Conservation (phyloP, 2,888 invertebrate genomes). For the Melanargia galathea region DNA sequence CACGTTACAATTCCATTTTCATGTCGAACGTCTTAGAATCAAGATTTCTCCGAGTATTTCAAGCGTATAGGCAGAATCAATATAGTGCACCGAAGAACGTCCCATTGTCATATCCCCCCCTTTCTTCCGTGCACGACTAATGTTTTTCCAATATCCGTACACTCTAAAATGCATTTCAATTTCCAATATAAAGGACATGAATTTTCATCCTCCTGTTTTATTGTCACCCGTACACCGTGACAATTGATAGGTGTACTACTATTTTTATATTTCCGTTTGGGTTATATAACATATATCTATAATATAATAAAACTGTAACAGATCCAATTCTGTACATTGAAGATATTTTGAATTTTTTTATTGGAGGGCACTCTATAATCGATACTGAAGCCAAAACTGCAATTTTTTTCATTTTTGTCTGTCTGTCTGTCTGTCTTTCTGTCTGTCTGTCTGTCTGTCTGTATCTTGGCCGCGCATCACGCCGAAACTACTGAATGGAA, state of each 20-base stretch:
- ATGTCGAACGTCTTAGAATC: slow-evolving; percentile 12
- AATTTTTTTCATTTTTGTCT: too few relatives aligned
- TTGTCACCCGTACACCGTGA: slow-evolving; percentile 34
- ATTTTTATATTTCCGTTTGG: slow-evolving; percentile 16
- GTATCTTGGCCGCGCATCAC: too few relatives aligned
- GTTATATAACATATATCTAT: too few relatives aligned
- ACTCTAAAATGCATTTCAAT: slow-evolving; percentile 65
- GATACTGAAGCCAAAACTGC: too few relatives aligned
- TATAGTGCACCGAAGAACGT: slow-evolving; percentile 30
- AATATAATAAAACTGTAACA: too few relatives aligned
- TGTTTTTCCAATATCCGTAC: slow-evolving; percentile 71
- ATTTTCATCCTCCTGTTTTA: slow-evolving; percentile 48
- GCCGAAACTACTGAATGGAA: too few relatives aligned
- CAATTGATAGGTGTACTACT: slow-evolving; percentile 30
- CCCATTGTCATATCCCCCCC: slow-evolving; percentile 56
- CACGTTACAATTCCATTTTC: slow-evolving; percentile 12
- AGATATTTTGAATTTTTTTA: too few relatives aligned
- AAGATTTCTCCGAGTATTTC: slow-evolving; percentile 18
- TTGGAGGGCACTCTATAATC: too few relatives aligned
- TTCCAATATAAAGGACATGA: slow-evolving; percentile 48
- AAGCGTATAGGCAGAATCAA: slow-evolving; percentile 30
- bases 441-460: too few relatives aligned
- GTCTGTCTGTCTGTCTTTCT: too few relatives aligned
- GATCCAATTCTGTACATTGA: too few relatives aligned
- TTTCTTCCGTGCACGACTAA: slow-evolving; percentile 62